A percentile compares a stretch with the other conserved stretches of the same genome.
phyloP scores from a whole-genome alignment of 2,888 invertebrate species.

The Andricus curvator region DNA sequence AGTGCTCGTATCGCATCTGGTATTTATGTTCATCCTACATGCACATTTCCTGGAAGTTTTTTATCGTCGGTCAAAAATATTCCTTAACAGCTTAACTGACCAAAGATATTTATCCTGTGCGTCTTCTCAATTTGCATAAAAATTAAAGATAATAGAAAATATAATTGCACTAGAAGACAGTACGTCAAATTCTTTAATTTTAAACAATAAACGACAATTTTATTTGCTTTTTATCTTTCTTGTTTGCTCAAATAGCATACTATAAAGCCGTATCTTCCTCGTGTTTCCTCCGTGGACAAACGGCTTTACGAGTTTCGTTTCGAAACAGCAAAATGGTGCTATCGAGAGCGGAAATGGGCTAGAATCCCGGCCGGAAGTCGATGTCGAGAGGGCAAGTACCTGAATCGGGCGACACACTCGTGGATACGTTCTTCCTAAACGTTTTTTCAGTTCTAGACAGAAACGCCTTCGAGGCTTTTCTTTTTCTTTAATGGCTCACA shows the following conservation, averaged over 20 bases:
- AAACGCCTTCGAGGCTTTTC: not conserved
- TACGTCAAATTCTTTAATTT: no score
- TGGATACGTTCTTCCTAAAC: slow-evolving; percentile 13
- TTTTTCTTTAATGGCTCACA: not conserved
- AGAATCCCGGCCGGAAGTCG: slow-evolving; percentile 55
- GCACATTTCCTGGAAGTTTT: not conserved
- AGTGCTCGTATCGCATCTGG: not conserved
- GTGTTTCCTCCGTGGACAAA: slow-evolving; percentile 17
- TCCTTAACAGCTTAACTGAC: not conserved
- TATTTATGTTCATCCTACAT: slow-evolving; percentile 9
- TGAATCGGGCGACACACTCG: not conserved
- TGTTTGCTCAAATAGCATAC: not conserved
- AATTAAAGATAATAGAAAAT: no score
- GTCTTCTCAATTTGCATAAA: no score
- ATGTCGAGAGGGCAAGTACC: slow-evolving; percentile 42
- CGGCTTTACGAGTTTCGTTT: slow-evolving; percentile 28
- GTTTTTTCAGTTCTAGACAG: not conserved
- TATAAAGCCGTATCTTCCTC: not conserved
- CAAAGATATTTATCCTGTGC: not conserved
- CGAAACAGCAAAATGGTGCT: slow-evolving; percentile 28
- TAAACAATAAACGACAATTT: not conserved
- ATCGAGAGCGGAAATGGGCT: slow-evolving; percentile 55
- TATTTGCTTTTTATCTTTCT: slow-evolving; percentile 5
- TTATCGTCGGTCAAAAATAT: not conserved
- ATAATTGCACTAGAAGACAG: no score